Evolutionary conservation across 2,797 vertebrate genomes (phyloP), one percentile per base, ranked within the genome.

Genomic region (Gallinago solitaria): DNA sequence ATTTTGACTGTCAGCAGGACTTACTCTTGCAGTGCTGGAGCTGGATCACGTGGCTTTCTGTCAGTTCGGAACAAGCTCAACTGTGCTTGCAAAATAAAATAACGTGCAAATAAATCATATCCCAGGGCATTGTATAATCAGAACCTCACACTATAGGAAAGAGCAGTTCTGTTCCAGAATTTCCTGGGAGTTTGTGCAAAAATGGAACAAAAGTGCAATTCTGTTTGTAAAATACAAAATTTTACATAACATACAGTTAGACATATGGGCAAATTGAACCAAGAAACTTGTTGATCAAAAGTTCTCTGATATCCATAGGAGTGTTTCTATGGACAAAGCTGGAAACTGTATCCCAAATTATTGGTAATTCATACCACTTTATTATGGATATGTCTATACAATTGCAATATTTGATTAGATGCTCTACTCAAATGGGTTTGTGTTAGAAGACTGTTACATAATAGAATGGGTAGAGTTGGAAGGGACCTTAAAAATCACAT

Each of bases 141-240:
- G 67, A 93, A 78, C 88, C 81, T 96, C 64, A 64, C 74, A 74
- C 39, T 82, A 33, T 28, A 82, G 79, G 63, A 94, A 81, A 87
- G 21, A 37, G 20, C 51, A 43, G 43, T 43, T 43, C 43, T 27
- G 27, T 77, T 82, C 80, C 92, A 94, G 54, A 73, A 82, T 37
- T 79, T 88, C 75, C 70, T 69, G 71, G 18, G 48, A 83, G 19
- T 79, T 67, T 69, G 50, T 79, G 59, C 59, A 73, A 32, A 27
- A 35, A 30, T 50, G 30, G 77, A 96, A 89, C 27, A 63, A 50
- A 87, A 83, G 45, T 16, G 9, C 18, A 75, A 12, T 68, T 71
- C 47, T 75, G 28, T 84, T 82, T 83, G 28, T 50, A 89, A 74
- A 77, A 6, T 43, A 50, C 14, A 37, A 50, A 63, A 50, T 71